Percentiles rank a stretch among this genome's conserved stretches.
Conservation (phyloP, 1,140 invertebrate species). For the Tribolium castaneum region DNA sequence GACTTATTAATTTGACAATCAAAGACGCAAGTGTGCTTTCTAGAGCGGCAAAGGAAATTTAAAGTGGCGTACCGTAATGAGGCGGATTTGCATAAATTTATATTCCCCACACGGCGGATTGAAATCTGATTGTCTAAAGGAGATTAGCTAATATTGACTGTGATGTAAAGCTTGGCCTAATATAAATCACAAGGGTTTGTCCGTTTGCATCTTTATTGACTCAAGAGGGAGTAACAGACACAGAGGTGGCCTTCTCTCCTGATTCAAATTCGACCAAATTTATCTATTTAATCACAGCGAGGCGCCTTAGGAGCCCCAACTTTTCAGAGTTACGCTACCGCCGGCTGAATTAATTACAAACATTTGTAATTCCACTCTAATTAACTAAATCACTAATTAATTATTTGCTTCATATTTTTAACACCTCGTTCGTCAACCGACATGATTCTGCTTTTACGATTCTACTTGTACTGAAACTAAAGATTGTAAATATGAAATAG, state of each 20-base stretch:
- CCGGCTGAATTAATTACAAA: conserved; percentile 1
- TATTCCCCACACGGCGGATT: conserved; percentile 21
- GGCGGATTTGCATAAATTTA: conserved; percentile 21
- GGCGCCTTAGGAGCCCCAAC: conserved; percentile 11
- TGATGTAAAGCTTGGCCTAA: conserved; percentile 24
- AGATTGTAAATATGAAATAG: conserved; percentile 19
- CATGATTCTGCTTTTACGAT: not conserved
- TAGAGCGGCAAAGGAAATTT: not conserved
- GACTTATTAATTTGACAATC: not conserved
- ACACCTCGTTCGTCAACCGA: not conserved
- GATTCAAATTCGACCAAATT: conserved; percentile 14
- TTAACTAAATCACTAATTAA: conserved; percentile 11
- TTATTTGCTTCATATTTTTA: not conserved
- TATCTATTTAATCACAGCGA: conserved; percentile 23
- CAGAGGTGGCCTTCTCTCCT: conserved; percentile 1
- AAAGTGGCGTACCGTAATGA: conserved; percentile 19
- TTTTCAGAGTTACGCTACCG: not conserved
- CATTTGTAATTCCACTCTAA: conserved; percentile 9
- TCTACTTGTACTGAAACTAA: conserved; percentile 20
- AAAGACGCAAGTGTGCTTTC: not conserved
- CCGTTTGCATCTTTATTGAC: conserved; percentile 41
- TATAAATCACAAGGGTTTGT: conserved; percentile 42
- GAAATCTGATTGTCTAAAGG: conserved; percentile 33
- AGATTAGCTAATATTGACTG: conserved; percentile 40
- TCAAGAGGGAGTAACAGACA: conserved; percentile 8